Base-by-base conservation (phyloP, 2,888 invertebrate genomes). In the Hydraecia micacea region DNA sequence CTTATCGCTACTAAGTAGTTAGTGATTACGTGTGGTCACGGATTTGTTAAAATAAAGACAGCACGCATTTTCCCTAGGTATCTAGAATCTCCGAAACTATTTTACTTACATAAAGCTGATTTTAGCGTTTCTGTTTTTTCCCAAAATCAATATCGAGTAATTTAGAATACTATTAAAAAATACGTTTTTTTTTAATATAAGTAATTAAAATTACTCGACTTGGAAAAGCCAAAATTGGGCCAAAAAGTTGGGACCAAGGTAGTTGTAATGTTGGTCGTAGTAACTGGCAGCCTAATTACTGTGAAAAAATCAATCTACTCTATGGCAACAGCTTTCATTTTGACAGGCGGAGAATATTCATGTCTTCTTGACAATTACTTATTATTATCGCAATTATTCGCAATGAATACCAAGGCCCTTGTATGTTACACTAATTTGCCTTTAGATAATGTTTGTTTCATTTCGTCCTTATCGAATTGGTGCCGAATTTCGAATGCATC, bases 21-120 rank as follows among this genome's bases (percentile, higher is more conserved):
- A 52, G 39, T 60, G 39, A 36, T 55, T 39, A 36, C 73, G 32
- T 75, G 62, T 77, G 55, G 15, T 39, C 77, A 62, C 32, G 39
- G 60, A 67, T 39, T 68, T 18, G 1, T 32, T n/a, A 1, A 60
- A 39, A n/a, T 2, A 25, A 28, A 74, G 28, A 15, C 25, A 46
- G 0, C 28, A 39, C 32, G 6, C 9, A 52, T 49, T 52, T 63
- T 39, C 13, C 49, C 7, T 32, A 2, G 2, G 2, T n/a, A 18
- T 21, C 21, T 28, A 28, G 28, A 46, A 21, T 75, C 21, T 6
- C 36, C 15, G 21, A 36, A 60, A 39, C 18, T 39, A 55, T 0
- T 46, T 46, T 39, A 55, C 0, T 46, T 46, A 62, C 9, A 62
- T 0, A 32, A 62, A 32, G 62, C 32, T 62, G 32, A 1, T 62